Conservation (phyloP, 2,888 invertebrate genomes). For the Caenorhabditis uteleia region DNA sequence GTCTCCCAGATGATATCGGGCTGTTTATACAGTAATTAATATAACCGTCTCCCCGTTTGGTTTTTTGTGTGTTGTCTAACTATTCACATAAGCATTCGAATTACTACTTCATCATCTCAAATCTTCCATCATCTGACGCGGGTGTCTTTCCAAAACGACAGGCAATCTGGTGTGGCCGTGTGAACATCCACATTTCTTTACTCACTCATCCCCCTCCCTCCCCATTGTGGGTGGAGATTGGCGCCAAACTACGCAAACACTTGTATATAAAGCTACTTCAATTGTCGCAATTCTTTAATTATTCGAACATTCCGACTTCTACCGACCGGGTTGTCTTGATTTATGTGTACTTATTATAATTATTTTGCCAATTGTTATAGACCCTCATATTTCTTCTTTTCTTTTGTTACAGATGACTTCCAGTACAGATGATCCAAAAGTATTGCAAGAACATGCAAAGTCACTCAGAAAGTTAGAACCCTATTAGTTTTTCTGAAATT, state of each 20-base stretch:
- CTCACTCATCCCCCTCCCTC: conserved; percentile 29
- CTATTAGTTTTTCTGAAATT: neutral
- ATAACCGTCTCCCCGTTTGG: conserved; percentile 14
- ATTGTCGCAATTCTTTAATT: conserved; percentile 43
- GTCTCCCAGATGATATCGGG: conserved; percentile 37
- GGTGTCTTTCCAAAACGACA: neutral
- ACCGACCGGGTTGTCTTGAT: conserved; percentile 1
- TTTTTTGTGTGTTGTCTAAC: conserved; percentile 6
- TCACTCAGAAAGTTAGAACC: conserved; percentile 31
- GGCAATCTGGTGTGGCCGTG: too few species aligned
- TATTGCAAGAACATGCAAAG: conserved; percentile 34
- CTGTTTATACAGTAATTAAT: conserved; percentile 39
- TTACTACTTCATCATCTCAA: neutral
- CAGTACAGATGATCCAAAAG: conserved; percentile 32
- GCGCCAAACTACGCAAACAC: conserved; percentile 38
- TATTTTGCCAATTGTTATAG: neutral
- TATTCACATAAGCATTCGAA: neutral
- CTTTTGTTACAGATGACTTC: conserved; percentile 27
- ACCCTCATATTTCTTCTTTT: neutral
- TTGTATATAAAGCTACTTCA: conserved; percentile 40
- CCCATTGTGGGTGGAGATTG: conserved; percentile 40
- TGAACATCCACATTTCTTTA: conserved; percentile 38
- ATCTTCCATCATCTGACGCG: neutral
- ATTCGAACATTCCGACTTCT: conserved; percentile 22
- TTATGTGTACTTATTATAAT: neutral